Evolutionary conservation across 2,797 vertebrate species (phyloP).

Genomic region (Pipistrellus nathusii): DNA sequence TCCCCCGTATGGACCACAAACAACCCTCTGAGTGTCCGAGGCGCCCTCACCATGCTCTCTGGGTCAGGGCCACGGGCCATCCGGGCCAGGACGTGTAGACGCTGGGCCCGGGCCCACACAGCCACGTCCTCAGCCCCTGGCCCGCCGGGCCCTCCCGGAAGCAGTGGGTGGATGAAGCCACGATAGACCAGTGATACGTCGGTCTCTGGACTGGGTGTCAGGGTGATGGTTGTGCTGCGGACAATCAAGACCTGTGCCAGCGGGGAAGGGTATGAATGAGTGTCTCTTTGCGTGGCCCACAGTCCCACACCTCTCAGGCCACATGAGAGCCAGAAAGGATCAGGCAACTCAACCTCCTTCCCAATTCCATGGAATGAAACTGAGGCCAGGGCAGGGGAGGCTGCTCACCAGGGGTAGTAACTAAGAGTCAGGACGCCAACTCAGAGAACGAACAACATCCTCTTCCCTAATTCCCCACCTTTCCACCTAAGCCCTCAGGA

Average conservation of each 20-base stretch:
- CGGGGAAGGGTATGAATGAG: background rate
- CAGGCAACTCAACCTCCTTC: background rate
- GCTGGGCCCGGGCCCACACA: conserved; percentile 95
- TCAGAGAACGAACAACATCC: background rate
- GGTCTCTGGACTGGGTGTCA: conserved; percentile 94
- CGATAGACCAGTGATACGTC: conserved; percentile 95
- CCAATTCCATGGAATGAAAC: background rate
- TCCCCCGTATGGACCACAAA: background rate
- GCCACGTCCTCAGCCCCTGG: conserved; percentile 90
- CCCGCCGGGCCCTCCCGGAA: conserved; percentile 88
- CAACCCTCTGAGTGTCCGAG: background rate
- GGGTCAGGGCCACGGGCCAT: conserved; percentile 91
- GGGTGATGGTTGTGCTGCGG: conserved; percentile 93
- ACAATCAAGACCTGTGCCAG: conserved; percentile 92
- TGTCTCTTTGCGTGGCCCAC: background rate
- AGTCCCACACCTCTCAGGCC: background rate
- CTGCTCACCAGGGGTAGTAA: background rate
- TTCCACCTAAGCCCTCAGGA: background rate
- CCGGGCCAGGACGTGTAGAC: conserved; percentile 93
- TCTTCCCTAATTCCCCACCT: background rate
- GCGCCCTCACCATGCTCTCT: conserved; percentile 91
- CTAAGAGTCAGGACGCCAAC: background rate
- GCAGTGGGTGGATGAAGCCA: conserved; percentile 94
- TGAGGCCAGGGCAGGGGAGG: background rate
- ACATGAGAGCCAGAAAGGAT: background rate